phyloP scores from a whole-genome alignment of 2,797 vertebrate species.

The Pogonophryne albipinna region DNA sequence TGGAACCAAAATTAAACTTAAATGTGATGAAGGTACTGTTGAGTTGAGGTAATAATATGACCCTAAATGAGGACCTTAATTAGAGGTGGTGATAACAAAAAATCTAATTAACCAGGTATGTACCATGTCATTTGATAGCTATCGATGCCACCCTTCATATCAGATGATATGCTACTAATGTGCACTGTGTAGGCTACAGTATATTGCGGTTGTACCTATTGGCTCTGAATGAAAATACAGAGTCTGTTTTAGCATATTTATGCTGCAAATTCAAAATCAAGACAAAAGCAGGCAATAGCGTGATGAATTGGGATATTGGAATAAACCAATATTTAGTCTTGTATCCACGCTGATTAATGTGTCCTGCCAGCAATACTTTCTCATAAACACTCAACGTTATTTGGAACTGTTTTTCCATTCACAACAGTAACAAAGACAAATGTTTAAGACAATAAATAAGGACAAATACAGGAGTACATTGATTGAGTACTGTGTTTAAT shows the following conservation, averaged over 20 bases:
- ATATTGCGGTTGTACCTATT: not conserved
- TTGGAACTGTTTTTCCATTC: not conserved
- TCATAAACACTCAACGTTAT: conserved; percentile 4
- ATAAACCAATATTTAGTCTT: not conserved
- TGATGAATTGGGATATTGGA: not conserved
- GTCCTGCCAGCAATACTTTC: not conserved
- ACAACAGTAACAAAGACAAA: no score
- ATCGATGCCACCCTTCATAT: not conserved
- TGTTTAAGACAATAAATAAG: no score
- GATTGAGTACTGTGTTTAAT: no score
- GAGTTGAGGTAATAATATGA: conserved; percentile 12
- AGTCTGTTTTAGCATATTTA: not conserved
- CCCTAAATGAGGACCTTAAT: conserved; percentile 29
- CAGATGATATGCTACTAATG: conserved; percentile 8
- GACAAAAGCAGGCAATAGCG: not conserved
- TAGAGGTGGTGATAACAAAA: conserved; percentile 15
- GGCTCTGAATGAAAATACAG: not conserved
- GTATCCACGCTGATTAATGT: not conserved
- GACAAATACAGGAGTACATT: no score
- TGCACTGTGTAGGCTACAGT: not conserved
- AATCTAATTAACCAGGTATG: conserved; percentile 14
- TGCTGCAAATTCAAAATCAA: not conserved
- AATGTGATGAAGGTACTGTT: conserved; percentile 11
- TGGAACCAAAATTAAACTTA: not conserved
- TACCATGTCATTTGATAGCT: conserved; percentile 24